Percentiles rank a stretch among this genome's conserved stretches.
phyloP scores from a whole-genome alignment of 1,140 invertebrate genomes.

The Pissodes strobi region DNA sequence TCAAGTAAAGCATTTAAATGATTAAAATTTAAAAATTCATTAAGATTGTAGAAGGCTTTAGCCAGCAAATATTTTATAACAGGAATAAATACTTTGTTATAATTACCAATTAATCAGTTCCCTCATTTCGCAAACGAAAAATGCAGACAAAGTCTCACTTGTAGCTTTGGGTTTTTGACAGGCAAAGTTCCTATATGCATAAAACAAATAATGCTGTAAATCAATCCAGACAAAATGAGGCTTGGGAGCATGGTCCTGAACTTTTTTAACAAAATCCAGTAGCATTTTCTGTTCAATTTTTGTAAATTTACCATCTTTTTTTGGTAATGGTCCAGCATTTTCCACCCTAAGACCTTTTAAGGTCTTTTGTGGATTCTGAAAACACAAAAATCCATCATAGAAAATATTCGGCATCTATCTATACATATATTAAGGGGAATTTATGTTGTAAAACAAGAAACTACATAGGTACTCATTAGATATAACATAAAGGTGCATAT shows the following conservation, averaged over 20 bases:
- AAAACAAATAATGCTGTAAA: slow-evolving; percentile 50
- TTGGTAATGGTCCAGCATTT: slow-evolving; percentile 11
- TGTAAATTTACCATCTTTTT: slow-evolving; percentile 33
- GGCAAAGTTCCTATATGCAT: slow-evolving; percentile 48
- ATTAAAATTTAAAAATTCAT: too few species aligned
- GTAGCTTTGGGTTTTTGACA: slow-evolving; percentile 38
- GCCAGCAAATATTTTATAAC: too few species aligned
- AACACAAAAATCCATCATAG: too few species aligned
- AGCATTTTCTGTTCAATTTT: slow-evolving; percentile 41
- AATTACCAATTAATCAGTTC: slow-evolving; percentile 40
- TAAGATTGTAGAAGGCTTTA: too few species aligned
- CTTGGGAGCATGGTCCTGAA: slow-evolving; percentile 42
- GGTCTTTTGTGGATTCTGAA: slow-evolving; percentile 28
- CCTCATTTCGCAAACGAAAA: slow-evolving; percentile 45
- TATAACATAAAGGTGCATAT: too few species aligned
- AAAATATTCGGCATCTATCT: too few species aligned
- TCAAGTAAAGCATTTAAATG: too few species aligned
- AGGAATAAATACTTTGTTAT: neutral
- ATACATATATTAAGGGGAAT: too few species aligned
- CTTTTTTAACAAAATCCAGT: slow-evolving; percentile 45
- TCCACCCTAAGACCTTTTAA: slow-evolving; percentile 28
- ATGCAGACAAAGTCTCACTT: slow-evolving; percentile 34
- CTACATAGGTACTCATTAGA: too few species aligned
- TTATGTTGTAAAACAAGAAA: too few species aligned
- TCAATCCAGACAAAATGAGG: slow-evolving; percentile 44